Evolutionary conservation across 2,888 invertebrate genomes (phyloP).

Genomic region (Pterobdella sp.): DNA sequence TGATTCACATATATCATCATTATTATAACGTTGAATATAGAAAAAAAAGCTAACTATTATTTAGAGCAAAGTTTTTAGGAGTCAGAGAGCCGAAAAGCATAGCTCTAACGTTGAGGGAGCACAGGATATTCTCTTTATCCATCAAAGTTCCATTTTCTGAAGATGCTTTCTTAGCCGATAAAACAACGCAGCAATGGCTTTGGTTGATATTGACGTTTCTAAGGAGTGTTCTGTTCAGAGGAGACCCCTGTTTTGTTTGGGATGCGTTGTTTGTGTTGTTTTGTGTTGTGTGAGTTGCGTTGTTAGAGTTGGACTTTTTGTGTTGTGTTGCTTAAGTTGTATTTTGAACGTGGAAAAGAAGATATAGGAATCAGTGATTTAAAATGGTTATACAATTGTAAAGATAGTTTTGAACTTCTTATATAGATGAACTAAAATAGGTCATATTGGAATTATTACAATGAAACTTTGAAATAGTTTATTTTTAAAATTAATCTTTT

Average conservation of each 20-base stretch:
- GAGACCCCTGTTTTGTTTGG: slow-evolving; percentile 74
- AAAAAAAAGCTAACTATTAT: slow-evolving; percentile 45
- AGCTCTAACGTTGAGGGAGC: slow-evolving; percentile 95
- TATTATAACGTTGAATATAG: too few species aligned
- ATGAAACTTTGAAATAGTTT: too few species aligned
- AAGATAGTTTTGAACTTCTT: too few species aligned
- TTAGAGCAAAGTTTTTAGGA: slow-evolving; percentile 61
- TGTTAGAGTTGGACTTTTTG: neutral
- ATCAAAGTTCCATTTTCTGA: slow-evolving; percentile 70
- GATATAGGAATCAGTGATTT: too few species aligned
- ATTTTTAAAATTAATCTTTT: too few species aligned
- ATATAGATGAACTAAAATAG: too few species aligned
- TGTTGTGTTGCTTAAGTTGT: neutral
- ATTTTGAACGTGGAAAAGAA: too few species aligned
- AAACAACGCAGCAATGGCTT: slow-evolving; percentile 99
- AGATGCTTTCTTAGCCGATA: slow-evolving; percentile 68
- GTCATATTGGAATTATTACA: too few species aligned
- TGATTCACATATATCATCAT: too few species aligned
- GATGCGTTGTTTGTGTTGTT: neutral
- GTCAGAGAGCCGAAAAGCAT: slow-evolving; percentile 51
- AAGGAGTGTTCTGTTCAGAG: slow-evolving; percentile 90
- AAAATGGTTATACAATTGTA: too few species aligned
- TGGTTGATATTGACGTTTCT: slow-evolving; percentile 96
- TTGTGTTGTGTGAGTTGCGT: neutral
- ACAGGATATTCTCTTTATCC: slow-evolving; percentile 74